Evolutionary conservation across 2,113 vertebrate genomes (phyloP).

Genomic region (Mionectes macconnelli): DNA sequence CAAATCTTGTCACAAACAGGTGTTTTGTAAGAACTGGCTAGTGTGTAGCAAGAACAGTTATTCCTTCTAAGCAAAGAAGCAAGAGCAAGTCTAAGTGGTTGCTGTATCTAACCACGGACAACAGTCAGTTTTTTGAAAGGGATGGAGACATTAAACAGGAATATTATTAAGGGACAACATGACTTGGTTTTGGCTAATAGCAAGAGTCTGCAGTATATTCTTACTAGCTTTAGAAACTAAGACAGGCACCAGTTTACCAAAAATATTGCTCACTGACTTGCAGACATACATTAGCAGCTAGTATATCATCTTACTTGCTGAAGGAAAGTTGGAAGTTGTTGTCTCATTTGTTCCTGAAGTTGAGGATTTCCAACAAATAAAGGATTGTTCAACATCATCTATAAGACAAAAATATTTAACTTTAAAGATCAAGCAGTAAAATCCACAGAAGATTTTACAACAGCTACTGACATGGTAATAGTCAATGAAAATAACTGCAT

Average conservation of each 20-base stretch:
- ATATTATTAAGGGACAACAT: neutral
- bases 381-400: conserved; percentile 94
- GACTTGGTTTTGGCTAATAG: too few species aligned
- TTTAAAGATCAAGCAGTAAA: conserved; percentile 55
- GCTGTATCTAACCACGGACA: neutral
- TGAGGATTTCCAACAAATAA: conserved; percentile 90
- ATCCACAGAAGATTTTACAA: neutral
- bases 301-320: conserved; percentile 83
- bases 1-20: neutral
- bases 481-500: neutral
- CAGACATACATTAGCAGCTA: conserved; percentile 4
- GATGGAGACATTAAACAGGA: neutral
- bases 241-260: neutral
- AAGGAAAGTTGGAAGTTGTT: conserved; percentile 87
- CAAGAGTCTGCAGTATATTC: too few species aligned
- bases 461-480: neutral
- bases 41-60: neutral
- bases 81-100: neutral
- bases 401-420: conserved; percentile 61
- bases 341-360: conserved; percentile 90
- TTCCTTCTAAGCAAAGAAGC: neutral
- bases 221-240: too few species aligned
- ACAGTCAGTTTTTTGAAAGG: neutral
- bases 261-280: neutral
- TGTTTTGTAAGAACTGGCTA: neutral